Evolutionary conservation across 2,113 vertebrate genomes (phyloP).

Genomic region (Heterotis niloticus): DNA sequence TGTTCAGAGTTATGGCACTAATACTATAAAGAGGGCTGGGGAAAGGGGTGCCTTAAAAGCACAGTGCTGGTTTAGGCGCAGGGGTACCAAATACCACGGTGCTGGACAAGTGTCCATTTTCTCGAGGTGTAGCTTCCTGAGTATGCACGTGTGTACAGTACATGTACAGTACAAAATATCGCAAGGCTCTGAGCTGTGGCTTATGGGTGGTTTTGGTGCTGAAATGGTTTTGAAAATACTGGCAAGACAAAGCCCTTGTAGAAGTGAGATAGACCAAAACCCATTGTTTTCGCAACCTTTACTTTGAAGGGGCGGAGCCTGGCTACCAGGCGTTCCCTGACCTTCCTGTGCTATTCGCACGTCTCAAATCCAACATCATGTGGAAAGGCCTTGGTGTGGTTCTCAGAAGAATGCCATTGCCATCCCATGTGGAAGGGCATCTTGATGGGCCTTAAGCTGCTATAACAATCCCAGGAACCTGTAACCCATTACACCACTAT

Average conservation of each 20-base stretch:
- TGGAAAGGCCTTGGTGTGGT: neutral
- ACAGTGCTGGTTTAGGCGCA: neutral
- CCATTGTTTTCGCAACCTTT: neutral
- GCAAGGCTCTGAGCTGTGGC: too few relatives aligned
- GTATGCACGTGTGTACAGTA: neutral
- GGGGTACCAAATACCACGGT: slow-evolving; percentile 34
- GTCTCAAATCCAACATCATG: neutral
- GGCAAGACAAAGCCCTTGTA: neutral
- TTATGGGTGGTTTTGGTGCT: neutral
- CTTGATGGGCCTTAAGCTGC: neutral
- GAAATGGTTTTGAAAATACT: too few relatives aligned
- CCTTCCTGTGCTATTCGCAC: slow-evolving; percentile 2
- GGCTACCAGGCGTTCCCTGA: neutral
- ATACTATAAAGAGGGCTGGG: slow-evolving; percentile 68
- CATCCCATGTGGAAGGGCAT: neutral
- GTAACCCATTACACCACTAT: neutral
- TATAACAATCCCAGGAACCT: neutral
- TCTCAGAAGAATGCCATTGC: neutral
- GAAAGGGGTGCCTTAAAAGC: slow-evolving; percentile 54
- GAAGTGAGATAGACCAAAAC: neutral
- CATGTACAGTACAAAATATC: too few relatives aligned
- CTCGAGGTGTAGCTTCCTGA: neutral
- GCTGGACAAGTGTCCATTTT: neutral
- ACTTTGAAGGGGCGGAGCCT: too few relatives aligned
- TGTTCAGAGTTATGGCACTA: slow-evolving; percentile 65